Evolutionary conservation across 2,113 vertebrate species (phyloP).

Genomic region (Anarhynchus alexandrinus): DNA sequence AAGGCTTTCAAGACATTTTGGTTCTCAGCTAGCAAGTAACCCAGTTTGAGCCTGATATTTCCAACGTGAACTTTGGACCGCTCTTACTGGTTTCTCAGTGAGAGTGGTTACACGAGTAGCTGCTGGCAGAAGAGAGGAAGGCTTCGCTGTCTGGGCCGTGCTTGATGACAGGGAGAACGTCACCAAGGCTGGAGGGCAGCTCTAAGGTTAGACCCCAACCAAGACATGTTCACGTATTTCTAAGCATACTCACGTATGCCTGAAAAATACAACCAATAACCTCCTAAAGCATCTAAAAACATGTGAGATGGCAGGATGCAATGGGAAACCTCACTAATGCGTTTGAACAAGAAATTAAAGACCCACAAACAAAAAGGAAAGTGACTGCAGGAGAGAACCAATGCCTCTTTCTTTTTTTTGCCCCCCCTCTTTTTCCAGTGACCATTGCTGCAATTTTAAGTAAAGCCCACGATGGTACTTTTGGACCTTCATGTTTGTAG

Average conservation of each 20-base stretch:
- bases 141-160: neutral
- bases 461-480: rapidly evolving
- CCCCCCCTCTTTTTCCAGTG: no score
- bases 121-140: neutral
- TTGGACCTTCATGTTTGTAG: neutral
- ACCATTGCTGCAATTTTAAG: neutral
- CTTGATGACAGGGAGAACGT: neutral
- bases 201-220: neutral
- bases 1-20: constrained; percentile 51
- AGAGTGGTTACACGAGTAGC: neutral
- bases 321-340: neutral
- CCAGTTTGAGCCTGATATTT: constrained; percentile 52
- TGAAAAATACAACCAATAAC: neutral
- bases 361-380: neutral
- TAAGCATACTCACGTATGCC: rapidly evolving
- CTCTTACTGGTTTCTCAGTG: neutral
- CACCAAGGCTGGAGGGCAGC: neutral
- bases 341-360: neutral
- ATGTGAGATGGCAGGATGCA: neutral
- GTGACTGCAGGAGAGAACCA: neutral
- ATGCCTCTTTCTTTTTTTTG: neutral
- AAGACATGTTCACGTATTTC: rapidly evolving
- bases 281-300: neutral
- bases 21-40: constrained; percentile 38
- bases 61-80: neutral